Evolutionary conservation across 2,797 vertebrate species (phyloP).

Genomic region (Nyctibius grandis): DNA sequence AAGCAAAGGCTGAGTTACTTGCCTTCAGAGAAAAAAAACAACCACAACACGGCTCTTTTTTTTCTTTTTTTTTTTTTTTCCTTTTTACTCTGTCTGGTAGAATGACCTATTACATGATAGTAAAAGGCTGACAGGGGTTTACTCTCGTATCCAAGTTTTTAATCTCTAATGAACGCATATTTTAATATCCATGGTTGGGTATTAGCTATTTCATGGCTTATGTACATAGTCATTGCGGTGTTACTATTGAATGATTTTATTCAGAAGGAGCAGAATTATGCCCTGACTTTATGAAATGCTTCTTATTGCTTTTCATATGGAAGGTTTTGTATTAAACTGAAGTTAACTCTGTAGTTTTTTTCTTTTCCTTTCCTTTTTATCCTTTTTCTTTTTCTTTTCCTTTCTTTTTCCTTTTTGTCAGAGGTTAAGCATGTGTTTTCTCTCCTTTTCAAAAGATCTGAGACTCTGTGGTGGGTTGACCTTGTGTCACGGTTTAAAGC

Average conservation of each 20-base stretch:
- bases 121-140: neutral
- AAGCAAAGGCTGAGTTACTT: neutral
- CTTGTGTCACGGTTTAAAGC: no score
- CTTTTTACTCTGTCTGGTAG: neutral
- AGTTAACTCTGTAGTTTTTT: neutral
- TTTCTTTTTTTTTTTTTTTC: no score
- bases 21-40: neutral
- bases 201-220: neutral
- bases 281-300: neutral
- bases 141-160: neutral
- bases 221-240: neutral
- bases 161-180: neutral
- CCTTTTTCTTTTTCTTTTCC: neutral
- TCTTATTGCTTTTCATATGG: neutral
- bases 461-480: no score
- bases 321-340: neutral
- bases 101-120: neutral
- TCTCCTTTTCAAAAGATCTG: no score
- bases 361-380: fast-evolving
- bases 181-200: neutral
- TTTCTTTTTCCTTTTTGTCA: no score
- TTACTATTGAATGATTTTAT: neutral
- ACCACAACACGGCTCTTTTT: neutral
- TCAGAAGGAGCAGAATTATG: neutral
- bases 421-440: no score